phyloP scores from a whole-genome alignment of 2,113 vertebrate genomes.

The Fregata magnificens region DNA sequence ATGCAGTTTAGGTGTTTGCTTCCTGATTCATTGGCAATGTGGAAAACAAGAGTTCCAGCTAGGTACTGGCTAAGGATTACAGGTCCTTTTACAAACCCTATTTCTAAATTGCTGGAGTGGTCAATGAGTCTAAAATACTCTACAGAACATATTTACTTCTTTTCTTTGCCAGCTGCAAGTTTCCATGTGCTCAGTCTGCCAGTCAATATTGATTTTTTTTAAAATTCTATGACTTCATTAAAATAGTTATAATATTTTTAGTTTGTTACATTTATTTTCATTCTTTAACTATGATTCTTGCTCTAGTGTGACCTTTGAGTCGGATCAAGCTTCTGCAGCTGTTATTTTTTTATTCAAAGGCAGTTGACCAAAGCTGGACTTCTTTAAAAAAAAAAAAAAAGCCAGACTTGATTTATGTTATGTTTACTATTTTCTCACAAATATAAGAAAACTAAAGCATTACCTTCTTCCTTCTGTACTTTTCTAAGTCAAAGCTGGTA shows the following conservation, averaged over 20 bases:
- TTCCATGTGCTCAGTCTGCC: not conserved
- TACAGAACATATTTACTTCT: not conserved
- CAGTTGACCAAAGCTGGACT: not conserved
- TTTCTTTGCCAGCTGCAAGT: not conserved
- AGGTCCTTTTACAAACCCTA: not conserved
- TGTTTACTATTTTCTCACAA: not conserved
- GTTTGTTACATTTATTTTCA: not conserved
- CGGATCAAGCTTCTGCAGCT: not conserved
- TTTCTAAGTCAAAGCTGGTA: not conserved
- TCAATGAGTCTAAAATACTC: not conserved
- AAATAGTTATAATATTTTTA: not conserved
- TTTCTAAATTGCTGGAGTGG: not conserved
- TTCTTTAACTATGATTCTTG: not conserved
- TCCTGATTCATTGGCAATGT: not conserved
- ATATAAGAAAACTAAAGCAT: not conserved
- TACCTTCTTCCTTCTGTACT: not conserved
- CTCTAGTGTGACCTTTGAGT: not conserved
- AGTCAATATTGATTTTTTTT: not conserved
- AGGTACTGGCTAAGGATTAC: not conserved
- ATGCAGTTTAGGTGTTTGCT: not conserved
- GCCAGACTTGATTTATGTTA: not conserved
- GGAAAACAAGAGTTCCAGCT: not conserved
- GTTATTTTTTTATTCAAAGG: not conserved
- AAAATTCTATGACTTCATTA: not conserved
- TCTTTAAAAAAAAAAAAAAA: not conserved